Evolutionary conservation across 2,888 invertebrate genomes (phyloP).

Genomic region (Ormyrus rosae): DNA sequence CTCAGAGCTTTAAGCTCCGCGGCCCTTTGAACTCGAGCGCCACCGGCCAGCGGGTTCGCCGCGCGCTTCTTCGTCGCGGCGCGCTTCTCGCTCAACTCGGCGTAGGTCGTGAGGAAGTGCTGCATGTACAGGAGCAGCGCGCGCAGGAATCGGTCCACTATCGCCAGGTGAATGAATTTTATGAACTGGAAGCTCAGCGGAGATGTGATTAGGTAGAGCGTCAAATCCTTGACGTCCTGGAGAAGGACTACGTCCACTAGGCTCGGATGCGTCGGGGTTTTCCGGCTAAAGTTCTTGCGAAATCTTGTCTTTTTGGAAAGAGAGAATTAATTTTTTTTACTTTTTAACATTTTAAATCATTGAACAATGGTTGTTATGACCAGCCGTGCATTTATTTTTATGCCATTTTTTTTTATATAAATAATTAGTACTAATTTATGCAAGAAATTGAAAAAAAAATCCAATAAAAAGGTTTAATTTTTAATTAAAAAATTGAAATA

Average conservation of each 20-base stretch:
- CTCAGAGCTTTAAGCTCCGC: slow-evolving; percentile 80
- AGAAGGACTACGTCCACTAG: slow-evolving; percentile 80
- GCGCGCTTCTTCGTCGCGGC: slow-evolving; percentile 75
- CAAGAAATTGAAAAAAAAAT: neutral
- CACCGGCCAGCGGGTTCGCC: slow-evolving; percentile 68
- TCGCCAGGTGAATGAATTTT: slow-evolving; percentile 79
- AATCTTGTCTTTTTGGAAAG: slow-evolving; percentile 29
- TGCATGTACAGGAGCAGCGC: slow-evolving; percentile 81
- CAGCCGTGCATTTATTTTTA: too few relatives aligned
- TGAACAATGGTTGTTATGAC: too few relatives aligned
- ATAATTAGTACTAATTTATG: neutral
- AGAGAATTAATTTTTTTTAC: neutral
- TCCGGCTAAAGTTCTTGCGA: slow-evolving; percentile 37
- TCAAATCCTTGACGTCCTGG: slow-evolving; percentile 81
- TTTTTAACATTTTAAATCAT: neutral
- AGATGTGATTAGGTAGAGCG: slow-evolving; percentile 77
- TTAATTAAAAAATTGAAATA: too few relatives aligned
- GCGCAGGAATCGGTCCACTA: slow-evolving; percentile 81
- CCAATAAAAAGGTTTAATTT: neutral
- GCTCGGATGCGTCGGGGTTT: slow-evolving; percentile 59
- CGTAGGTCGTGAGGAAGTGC: slow-evolving; percentile 81
- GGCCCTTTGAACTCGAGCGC: slow-evolving; percentile 63
- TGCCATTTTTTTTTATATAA: too few relatives aligned
- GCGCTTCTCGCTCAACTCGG: slow-evolving; percentile 78
- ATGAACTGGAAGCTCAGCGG: slow-evolving; percentile 80